Base-by-base conservation (phyloP, 2,113 vertebrate genomes). In the Oreochromis spilurus region DNA sequence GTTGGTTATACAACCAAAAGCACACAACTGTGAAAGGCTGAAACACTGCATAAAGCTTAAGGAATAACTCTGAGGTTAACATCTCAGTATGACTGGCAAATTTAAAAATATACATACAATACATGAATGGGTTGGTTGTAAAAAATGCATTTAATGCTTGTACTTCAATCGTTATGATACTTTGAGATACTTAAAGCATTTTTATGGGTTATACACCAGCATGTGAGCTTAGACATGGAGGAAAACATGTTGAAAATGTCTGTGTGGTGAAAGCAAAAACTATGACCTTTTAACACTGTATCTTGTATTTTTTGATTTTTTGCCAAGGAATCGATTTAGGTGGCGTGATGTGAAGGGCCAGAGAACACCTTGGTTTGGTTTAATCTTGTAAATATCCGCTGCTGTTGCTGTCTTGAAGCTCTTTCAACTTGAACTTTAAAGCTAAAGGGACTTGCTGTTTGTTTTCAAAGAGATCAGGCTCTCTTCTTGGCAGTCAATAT, bases 391-490 rank as follows among this genome's bases (percentile, higher is more conserved):
- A 50, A 72, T 84, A 53, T 81, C 58, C 5, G 4, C 60, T 12
- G 10, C 81, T 12, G n/a, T 40, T 26, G 29, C 52, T 11, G 21
- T 82, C 60, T 55, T 34, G 21, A 48, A 78, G 19, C 85, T 82
- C 24, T 58, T 88, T 82, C 57, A 78, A 77, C 40, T 84, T 86
- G 79, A 90, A 84, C 91, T 82, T 87, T 62, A 31, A 85, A 80
- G 84, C 62, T 24, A 9, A 75, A 54, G 72, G 58, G 53, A 70
- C 80, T 53, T 6, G 17, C 29, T 79, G 70, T 91, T 90, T 90
- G 83, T 82, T 91, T 88, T 90, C 58, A 54, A 77, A 81, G 72
- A 58, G 31, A 81, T 55, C n/a, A 31, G 16, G 4, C 45, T 75
- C 31, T 43, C 77, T 67, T 62, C 48, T 21, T 58, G 50, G 78